Evolutionary conservation across 1,140 invertebrate species (phyloP).

Genomic region (Drosophila orosa): DNA sequence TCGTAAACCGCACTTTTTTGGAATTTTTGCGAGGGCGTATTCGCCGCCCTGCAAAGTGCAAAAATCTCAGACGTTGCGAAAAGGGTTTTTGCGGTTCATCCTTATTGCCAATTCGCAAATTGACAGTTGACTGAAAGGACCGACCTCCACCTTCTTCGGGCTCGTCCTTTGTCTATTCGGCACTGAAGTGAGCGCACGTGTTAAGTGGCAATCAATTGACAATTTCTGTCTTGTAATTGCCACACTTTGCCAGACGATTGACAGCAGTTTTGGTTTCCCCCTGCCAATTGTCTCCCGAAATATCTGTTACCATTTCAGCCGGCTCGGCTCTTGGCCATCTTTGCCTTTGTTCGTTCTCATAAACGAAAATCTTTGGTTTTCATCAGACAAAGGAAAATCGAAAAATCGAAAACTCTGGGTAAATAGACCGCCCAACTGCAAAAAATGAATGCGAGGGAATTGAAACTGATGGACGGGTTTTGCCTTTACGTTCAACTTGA

Average conservation of each 20-base stretch:
- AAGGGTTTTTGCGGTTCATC: conserved; percentile 23
- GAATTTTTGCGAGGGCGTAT: neutral
- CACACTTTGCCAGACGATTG: conserved; percentile 48
- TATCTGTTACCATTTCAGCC: conserved; percentile 19
- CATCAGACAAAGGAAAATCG: conserved; percentile 1
- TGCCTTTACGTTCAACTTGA: neutral
- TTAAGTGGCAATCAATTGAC: conserved; percentile 74
- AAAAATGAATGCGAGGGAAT: neutral
- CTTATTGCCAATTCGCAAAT: conserved; percentile 23
- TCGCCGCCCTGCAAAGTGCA: neutral
- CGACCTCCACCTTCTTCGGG: neutral
- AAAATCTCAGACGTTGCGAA: neutral
- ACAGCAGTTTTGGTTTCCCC: conserved; percentile 16
- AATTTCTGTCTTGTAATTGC: conserved; percentile 62
- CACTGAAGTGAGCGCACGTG: conserved; percentile 56
- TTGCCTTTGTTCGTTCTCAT: conserved; percentile 16
- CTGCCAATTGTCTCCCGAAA: conserved; percentile 16
- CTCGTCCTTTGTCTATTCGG: conserved; percentile 14
- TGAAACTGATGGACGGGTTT: neutral
- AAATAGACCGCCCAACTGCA: neutral
- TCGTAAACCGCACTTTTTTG: neutral
- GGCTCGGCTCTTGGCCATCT: neutral
- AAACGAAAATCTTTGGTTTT: conserved; percentile 13
- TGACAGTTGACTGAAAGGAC: conserved; percentile 29
- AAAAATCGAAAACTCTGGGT: neutral